Conservation (phyloP, 1,140 invertebrate species). For the Philotrypesis tridentata region DNA sequence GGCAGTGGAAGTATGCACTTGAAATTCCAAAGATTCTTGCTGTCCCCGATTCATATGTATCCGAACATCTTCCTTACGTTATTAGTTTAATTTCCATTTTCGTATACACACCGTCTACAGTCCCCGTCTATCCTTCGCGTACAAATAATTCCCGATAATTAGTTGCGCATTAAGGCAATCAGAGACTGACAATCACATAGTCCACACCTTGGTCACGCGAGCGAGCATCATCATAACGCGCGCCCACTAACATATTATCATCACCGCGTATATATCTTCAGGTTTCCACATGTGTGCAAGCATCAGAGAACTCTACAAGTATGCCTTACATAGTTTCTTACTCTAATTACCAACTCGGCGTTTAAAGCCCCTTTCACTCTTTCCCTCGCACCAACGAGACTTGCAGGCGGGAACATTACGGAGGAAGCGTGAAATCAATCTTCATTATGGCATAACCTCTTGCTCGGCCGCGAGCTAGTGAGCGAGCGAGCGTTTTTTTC, state of each 20-base stretch:
- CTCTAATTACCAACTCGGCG: neutral
- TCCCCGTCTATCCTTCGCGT: too few relatives aligned
- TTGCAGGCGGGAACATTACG: neutral
- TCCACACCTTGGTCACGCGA: slow-evolving; percentile 46
- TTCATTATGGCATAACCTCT: too few relatives aligned
- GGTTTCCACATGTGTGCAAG: neutral
- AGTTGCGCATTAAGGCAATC: slow-evolving; percentile 36
- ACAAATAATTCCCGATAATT: slow-evolving; percentile 37
- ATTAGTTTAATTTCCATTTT: neutral
- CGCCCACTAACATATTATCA: neutral
- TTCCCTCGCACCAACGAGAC: too few relatives aligned
- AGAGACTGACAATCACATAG: slow-evolving; percentile 28
- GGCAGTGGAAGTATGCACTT: too few relatives aligned
- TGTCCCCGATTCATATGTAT: too few relatives aligned
- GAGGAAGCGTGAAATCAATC: neutral
- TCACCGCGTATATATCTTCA: neutral
- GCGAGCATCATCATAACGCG: neutral
- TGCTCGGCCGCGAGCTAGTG: too few relatives aligned
- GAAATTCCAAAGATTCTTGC: too few relatives aligned
- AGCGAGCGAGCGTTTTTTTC: too few relatives aligned
- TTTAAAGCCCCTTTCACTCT: neutral
- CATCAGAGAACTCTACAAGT: neutral
- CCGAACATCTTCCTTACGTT: neutral
- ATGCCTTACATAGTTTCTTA: neutral
- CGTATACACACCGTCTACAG: too few relatives aligned